Evolutionary conservation across 2,113 vertebrate genomes (phyloP).

Genomic region (Grammomys dolichurus): DNA sequence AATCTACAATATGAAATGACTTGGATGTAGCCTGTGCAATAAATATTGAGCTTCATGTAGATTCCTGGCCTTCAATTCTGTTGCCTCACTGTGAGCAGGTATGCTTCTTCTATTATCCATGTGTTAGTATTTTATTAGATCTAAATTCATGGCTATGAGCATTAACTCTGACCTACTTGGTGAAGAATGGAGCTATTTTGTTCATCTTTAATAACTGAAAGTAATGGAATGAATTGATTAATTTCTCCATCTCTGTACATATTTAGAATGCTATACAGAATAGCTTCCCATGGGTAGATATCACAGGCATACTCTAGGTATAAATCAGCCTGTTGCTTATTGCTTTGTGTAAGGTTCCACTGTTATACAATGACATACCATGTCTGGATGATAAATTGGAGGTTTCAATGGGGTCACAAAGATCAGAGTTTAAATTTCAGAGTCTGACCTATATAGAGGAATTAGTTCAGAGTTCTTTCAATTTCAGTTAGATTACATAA

Average conservation of each 20-base stretch:
- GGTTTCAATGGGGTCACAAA: not conserved
- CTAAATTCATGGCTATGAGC: not conserved
- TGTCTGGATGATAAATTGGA: not conserved
- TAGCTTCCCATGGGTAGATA: not conserved
- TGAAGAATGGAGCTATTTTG: not conserved
- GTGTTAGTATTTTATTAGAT: not conserved
- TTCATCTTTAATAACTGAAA: not conserved
- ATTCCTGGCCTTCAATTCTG: not conserved
- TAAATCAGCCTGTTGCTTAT: not conserved
- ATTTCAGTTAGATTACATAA: not conserved
- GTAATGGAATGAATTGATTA: not conserved
- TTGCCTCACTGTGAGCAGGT: not conserved
- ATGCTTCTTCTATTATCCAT: not conserved
- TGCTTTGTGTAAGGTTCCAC: not conserved
- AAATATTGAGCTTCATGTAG: not conserved
- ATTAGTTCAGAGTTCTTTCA: constrained; percentile 17
- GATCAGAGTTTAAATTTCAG: constrained; percentile 14
- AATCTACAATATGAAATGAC: not conserved
- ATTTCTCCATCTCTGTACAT: not conserved
- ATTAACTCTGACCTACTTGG: not conserved
- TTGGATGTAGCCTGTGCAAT: not conserved
- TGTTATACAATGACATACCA: not conserved
- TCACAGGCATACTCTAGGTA: not conserved
- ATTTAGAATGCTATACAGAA: not conserved
- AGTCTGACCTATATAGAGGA: not conserved